phyloP scores from a whole-genome alignment of 53 echinoderm and acorn worm genomes.

The Hippasteria phrygiana region DNA sequence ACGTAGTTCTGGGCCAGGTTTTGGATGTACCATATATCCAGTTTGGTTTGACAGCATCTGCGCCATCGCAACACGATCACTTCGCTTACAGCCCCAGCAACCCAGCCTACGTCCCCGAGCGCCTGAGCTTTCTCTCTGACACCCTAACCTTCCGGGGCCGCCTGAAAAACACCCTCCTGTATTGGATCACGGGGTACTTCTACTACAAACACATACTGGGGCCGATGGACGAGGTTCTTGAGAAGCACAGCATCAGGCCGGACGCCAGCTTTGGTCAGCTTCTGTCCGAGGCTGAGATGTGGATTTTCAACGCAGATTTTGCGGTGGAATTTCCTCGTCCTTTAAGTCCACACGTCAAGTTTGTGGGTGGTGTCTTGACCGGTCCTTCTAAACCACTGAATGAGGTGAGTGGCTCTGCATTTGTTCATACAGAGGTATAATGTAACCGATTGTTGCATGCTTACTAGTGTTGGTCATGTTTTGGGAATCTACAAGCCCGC shows the following conservation, averaged over 20 bases:
- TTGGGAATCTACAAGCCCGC: neutral
- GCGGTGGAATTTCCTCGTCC: conserved; percentile 54
- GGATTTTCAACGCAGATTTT: conserved; percentile 36
- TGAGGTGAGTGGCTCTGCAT: neutral
- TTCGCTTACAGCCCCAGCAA: conserved; percentile 36
- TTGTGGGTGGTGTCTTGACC: conserved; percentile 28
- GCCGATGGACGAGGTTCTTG: conserved; percentile 4
- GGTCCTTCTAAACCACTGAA: conserved; percentile 32
- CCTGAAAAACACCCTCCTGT: neutral
- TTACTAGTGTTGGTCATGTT: neutral
- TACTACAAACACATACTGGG: neutral
- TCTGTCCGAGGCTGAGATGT: neutral
- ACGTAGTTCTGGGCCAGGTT: conserved; percentile 47
- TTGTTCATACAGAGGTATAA: neutral
- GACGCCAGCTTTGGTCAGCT: conserved; percentile 24
- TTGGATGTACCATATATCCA: conserved; percentile 29
- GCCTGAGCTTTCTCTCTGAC: conserved; percentile 47
- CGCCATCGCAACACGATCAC: conserved; percentile 44
- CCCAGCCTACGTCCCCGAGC: conserved; percentile 66
- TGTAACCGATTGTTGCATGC: neutral
- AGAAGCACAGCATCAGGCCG: conserved; percentile 2
- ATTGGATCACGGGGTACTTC: conserved; percentile 11
- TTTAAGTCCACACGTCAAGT: conserved; percentile 55
- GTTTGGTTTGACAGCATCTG: conserved; percentile 21
- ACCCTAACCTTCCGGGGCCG: conserved; percentile 50